phyloP scores from a whole-genome alignment of 2,888 invertebrate species.

The Morpho helenor region DNA sequence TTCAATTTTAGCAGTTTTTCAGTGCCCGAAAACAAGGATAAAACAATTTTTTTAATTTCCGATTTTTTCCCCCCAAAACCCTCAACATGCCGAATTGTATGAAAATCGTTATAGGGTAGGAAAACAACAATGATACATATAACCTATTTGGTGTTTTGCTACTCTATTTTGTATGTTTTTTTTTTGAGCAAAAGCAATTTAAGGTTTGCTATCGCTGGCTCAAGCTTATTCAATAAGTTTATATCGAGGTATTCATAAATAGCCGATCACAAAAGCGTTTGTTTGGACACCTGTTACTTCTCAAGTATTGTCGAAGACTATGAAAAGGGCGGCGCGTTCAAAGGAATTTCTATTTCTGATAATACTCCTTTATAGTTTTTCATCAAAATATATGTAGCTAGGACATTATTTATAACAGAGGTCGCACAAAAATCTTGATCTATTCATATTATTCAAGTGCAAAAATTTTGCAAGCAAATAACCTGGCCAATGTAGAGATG shows the following conservation, averaged over 20 bases:
- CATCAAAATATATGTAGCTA: neutral
- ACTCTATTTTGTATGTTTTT: no score
- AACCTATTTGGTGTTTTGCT: no score
- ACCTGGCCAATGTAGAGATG: no score
- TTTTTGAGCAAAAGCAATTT: slow-evolving; percentile 5
- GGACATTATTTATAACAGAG: neutral
- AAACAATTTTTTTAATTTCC: no score
- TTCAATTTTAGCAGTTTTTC: no score
- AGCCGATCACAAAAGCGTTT: slow-evolving; percentile 35
- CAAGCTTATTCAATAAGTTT: slow-evolving; percentile 13
- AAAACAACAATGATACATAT: no score
- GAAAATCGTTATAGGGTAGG: no score
- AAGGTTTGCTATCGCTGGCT: slow-evolving; percentile 7
- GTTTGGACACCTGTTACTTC: slow-evolving; percentile 36
- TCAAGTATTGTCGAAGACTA: slow-evolving; percentile 36
- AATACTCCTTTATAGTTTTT: slow-evolving; percentile 18
- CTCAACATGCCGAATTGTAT: no score
- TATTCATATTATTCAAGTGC: neutral
- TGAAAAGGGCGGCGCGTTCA: slow-evolving; percentile 39
- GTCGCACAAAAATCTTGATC: no score
- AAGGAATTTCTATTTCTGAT: slow-evolving; percentile 33
- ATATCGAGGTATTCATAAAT: slow-evolving; percentile 36
- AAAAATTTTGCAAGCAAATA: no score
- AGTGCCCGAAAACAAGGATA: no score
- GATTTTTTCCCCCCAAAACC: no score